phyloP scores from a whole-genome alignment of 2,888 invertebrate genomes.

The Germaria angustata region DNA sequence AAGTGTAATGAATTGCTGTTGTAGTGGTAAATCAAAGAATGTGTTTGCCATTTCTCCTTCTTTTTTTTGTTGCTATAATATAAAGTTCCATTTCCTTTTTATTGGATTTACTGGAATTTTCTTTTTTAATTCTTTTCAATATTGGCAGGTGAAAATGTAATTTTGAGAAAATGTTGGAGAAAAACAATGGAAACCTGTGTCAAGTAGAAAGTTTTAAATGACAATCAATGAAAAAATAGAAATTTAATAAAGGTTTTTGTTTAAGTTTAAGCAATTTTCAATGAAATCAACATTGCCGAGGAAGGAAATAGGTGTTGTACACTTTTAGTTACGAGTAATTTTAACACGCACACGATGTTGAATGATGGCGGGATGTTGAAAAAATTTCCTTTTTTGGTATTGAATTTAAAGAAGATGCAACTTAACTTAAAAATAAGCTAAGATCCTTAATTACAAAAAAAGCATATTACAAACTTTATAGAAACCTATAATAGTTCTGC shows the following conservation, averaged over 20 bases:
- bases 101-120: not conserved
- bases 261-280: too few species aligned
- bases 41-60: not conserved
- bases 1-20: constrained; percentile 9
- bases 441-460: too few species aligned
- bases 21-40: not conserved
- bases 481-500: too few species aligned
- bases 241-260: constrained; percentile 25
- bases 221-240: not conserved
- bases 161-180: constrained; percentile 12
- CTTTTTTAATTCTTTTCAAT: not conserved
- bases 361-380: too few species aligned
- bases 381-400: too few species aligned
- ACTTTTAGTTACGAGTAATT: too few species aligned
- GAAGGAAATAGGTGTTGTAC: too few species aligned
- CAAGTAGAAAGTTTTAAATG: constrained; percentile 6
- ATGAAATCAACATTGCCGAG: not conserved
- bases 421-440: too few species aligned
- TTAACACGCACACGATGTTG: too few species aligned
- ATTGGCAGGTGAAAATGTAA: constrained; percentile 39
- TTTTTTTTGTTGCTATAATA: not conserved
- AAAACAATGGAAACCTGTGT: not conserved
- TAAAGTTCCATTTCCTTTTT: not conserved
- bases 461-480: too few species aligned
- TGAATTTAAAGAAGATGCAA: too few species aligned